A percentile compares a stretch with the other conserved stretches of the same genome.
These are phyloP conservation scores for Leptinotarsa peninsularis DNA, from an alignment of 2,888 invertebrate genomes.

Conservation along the genomic window DNA sequence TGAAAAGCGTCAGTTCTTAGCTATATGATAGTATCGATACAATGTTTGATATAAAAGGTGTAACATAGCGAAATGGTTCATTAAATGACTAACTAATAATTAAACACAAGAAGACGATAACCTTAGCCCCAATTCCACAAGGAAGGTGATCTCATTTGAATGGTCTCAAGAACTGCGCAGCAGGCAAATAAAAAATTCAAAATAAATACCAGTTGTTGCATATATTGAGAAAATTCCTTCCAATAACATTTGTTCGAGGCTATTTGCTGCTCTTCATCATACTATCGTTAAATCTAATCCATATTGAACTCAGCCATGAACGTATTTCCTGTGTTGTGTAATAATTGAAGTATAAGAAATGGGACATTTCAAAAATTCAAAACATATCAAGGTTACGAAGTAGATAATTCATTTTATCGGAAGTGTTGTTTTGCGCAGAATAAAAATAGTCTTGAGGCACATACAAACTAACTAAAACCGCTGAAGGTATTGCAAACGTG, in stretches of 20 bases:
- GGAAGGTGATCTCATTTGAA: slow-evolving; percentile 6
- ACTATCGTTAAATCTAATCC: background rate
- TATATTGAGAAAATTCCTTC: background rate
- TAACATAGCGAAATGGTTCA: too few species aligned
- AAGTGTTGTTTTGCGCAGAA: slow-evolving; percentile 1
- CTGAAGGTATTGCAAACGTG: too few species aligned
- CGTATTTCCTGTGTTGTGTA: background rate
- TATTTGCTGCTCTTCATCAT: background rate
- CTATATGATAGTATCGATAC: too few species aligned
- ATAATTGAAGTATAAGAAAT: background rate
- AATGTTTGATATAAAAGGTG: too few species aligned
- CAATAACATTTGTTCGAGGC: background rate
- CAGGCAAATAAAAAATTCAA: background rate
- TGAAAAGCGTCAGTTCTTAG: too few species aligned
- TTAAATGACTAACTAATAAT: too few species aligned
- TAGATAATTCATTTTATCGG: background rate
- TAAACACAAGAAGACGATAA: background rate
- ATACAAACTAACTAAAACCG: too few species aligned
- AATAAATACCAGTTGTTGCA: background rate
- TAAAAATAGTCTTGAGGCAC: too few species aligned
- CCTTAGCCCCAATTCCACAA: slow-evolving; percentile 1
- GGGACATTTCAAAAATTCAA: background rate
- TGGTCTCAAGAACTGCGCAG: background rate
- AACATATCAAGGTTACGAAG: slow-evolving; percentile 4
- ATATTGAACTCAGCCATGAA: background rate